These are phyloP conservation scores for Adineta ricciae DNA, from an alignment of 2,888 invertebrate genomes.

Conservation along the genomic window DNA sequence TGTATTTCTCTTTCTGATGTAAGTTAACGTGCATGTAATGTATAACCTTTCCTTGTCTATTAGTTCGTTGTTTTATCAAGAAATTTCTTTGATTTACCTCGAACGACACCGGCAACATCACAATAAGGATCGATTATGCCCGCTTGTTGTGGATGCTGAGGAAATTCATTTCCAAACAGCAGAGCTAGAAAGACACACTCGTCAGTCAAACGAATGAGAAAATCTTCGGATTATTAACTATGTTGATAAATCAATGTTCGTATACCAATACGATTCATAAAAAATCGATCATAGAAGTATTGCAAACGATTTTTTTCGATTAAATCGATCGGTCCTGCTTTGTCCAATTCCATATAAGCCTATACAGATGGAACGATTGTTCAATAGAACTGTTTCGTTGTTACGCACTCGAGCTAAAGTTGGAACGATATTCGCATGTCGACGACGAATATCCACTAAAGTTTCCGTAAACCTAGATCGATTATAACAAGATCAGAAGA, in stretches of 20 bases:
- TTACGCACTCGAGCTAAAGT: slow-evolving; percentile 70
- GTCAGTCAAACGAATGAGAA: too few species aligned
- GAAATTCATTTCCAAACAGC: background rate
- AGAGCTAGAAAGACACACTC: background rate
- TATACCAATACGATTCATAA: slow-evolving; percentile 94
- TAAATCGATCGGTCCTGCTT: background rate
- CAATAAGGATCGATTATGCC: slow-evolving; percentile 94
- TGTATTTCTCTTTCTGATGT: background rate
- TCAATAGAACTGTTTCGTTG: background rate
- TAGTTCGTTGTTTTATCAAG: too few species aligned
- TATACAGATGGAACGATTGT: background rate
- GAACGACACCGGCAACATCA: slow-evolving; percentile 75
- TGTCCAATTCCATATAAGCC: background rate
- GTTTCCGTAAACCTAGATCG: slow-evolving; percentile 71
- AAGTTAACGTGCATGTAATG: background rate
- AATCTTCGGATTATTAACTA: background rate
- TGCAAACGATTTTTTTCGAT: slow-evolving; percentile 53
- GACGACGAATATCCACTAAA: slow-evolving; percentile 77
- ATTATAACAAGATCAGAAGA: slow-evolving; percentile 19
- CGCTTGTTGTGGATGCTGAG: slow-evolving; percentile 58
- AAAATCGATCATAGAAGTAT: slow-evolving; percentile 94
- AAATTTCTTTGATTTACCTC: slow-evolving; percentile 49
- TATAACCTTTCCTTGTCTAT: background rate
- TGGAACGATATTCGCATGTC: slow-evolving; percentile 90
- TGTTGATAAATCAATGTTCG: slow-evolving; percentile 71